Conservation (phyloP, 2,113 vertebrate genomes). For the Platysteira castanea region DNA sequence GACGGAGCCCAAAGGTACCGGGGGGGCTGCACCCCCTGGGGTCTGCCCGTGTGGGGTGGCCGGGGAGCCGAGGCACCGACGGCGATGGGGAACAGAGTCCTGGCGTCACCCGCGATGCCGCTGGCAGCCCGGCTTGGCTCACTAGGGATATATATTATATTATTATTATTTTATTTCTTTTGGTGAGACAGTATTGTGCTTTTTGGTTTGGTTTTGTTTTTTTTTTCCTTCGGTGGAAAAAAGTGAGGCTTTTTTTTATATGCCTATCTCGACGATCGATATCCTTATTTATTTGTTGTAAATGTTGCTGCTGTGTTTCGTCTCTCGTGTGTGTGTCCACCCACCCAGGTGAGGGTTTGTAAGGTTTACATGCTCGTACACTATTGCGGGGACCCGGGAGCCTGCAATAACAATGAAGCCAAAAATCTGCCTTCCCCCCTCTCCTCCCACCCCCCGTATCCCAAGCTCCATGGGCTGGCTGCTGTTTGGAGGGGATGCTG, state of each 20-base stretch:
- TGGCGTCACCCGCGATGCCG: not conserved
- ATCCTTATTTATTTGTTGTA: constrained; percentile 78
- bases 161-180: not conserved
- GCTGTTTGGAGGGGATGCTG: not conserved
- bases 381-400: constrained; percentile 36
- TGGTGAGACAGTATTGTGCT: constrained; percentile 64
- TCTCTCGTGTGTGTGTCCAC: constrained; percentile 22
- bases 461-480: constrained; percentile 35
- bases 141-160: not conserved
- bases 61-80: not conserved
- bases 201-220: not conserved
- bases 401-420: constrained; percentile 70
- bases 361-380: constrained; percentile 52
- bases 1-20: not conserved
- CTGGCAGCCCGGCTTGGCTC: not conserved
- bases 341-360: not conserved
- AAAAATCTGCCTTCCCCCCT: constrained; percentile 54
- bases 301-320: constrained; percentile 68
- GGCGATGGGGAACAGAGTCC: not conserved
- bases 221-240: not conserved
- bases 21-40: not conserved
- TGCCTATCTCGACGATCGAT: constrained; percentile 43
- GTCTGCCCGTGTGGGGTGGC: not conserved
- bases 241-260: constrained; percentile 58
- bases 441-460: not conserved